Evolutionary conservation across 1,140 invertebrate species (phyloP), one percentile per base, ranked within the genome.

Genomic region (Bilobella aurantiaca): DNA sequence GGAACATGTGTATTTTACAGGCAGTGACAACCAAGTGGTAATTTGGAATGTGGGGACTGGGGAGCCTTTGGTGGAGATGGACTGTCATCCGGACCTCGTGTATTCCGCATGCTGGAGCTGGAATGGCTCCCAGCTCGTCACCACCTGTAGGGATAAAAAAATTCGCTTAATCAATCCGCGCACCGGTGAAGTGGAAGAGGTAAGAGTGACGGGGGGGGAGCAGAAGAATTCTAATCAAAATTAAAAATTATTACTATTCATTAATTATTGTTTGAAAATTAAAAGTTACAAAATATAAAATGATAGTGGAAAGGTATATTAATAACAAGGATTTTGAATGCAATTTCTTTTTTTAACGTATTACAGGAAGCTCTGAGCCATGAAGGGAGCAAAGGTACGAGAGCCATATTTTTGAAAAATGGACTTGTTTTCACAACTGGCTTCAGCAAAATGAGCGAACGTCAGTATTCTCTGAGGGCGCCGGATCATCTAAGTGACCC

Each of bases 141-240:
- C 96, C 46, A 96, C 95, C 0, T 98, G 94, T 80, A 96, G 98
- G 79, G 96, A 99, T 78, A 97, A 97, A 78, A 96, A 96, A 78
- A 94, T 99, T 70, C 85, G 96, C 53, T 86, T 98, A 62, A 87
- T 98, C 67, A 91, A 98, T 78, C 94, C 96, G 0, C 83, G 94
- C 61, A 87, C 84, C 18, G 92, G 91, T 12, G 86, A 87, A 72
- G 82, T 96, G 56, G 83, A 92, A 59, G 83, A 88, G 72, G 83
- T 84, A 76, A 37, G 58, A 12, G 29, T 53, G 14, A 53, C n/a
- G n/a, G n/a, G n/a, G n/a, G n/a, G n/a, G n/a, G n/a, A n/a, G n/a
- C n/a, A n/a, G n/a, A n/a, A n/a, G n/a, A n/a, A n/a, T n/a, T n/a
- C n/a, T n/a, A n/a, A n/a, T n/a, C n/a, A n/a, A n/a, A n/a, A n/a